Percentiles rank a stretch among this genome's conserved stretches.
phyloP scores from a whole-genome alignment of 2,888 invertebrate genomes.

The Uloborus plumipes region DNA sequence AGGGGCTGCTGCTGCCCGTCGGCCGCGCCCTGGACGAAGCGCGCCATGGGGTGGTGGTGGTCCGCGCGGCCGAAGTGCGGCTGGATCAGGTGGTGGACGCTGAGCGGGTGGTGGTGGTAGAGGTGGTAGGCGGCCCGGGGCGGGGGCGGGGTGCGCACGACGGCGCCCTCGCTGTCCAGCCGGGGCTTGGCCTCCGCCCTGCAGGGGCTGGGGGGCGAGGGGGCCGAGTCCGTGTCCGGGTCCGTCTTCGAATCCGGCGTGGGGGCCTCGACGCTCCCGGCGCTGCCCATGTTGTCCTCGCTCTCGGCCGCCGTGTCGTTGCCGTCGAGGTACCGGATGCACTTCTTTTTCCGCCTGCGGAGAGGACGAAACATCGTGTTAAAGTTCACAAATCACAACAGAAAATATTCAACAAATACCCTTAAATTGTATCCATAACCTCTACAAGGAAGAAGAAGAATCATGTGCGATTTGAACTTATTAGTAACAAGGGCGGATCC shows the following conservation, averaged over 20 bases:
- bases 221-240: constrained; percentile 73
- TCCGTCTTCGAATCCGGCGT: constrained; percentile 75
- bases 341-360: constrained; percentile 95
- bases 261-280: constrained; percentile 79
- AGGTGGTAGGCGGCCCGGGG: constrained; percentile 30
- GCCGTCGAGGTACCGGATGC: constrained; percentile 94
- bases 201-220: constrained; percentile 67
- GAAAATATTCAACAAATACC: too few species aligned
- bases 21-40: constrained; percentile 20
- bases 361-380: neutral
- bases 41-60: constrained; percentile 19
- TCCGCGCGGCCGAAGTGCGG: constrained; percentile 42
- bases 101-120: constrained; percentile 64
- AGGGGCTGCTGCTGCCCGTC: constrained; percentile 40
- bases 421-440: too few species aligned
- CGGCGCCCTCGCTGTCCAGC: constrained; percentile 44
- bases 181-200: constrained; percentile 52
- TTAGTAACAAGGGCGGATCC: too few species aligned
- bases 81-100: constrained; percentile 67
- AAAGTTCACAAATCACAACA: too few species aligned
- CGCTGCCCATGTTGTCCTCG: constrained; percentile 80
- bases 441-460: too few species aligned
- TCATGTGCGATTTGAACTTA: too few species aligned
- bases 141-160: constrained; percentile 19
- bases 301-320: constrained; percentile 70